Percentiles rank a stretch among this genome's conserved stretches.
These are phyloP conservation scores for Oreochromis tanganicae DNA, from an alignment of 2,113 vertebrate species.

Conservation along the genomic window DNA sequence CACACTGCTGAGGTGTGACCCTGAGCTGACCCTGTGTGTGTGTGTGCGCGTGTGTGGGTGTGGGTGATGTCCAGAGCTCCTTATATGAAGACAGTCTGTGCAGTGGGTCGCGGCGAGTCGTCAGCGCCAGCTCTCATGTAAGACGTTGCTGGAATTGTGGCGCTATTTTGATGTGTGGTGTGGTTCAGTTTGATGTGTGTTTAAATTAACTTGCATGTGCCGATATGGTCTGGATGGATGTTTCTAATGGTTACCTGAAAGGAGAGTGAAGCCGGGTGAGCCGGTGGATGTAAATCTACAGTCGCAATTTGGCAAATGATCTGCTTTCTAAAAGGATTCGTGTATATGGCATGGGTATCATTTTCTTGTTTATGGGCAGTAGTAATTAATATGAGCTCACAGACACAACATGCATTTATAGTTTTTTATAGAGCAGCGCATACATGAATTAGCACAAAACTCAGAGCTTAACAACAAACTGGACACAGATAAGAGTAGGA, in stretches of 20 bases:
- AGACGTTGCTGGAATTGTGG: slow-evolving; percentile 50
- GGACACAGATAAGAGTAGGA: neutral
- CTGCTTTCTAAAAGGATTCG: neutral
- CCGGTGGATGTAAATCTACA: neutral
- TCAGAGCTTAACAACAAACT: neutral
- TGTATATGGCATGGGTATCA: neutral
- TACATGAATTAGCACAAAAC: neutral
- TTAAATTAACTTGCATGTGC: neutral
- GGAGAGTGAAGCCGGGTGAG: neutral
- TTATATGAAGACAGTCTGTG: slow-evolving; percentile 74
- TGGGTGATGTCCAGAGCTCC: slow-evolving; percentile 66
- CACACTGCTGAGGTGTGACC: neutral
- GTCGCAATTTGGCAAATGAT: neutral
- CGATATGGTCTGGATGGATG: neutral
- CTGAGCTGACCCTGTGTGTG: neutral
- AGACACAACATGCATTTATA: neutral
- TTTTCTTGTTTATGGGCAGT: neutral
- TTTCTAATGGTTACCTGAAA: neutral
- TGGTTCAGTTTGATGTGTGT: neutral
- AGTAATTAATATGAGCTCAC: neutral
- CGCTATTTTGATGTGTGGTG: neutral
- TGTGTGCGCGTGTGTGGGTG: neutral
- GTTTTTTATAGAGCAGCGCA: accelerated
- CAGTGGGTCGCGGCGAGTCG: slow-evolving; percentile 64
- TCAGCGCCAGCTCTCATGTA: slow-evolving; percentile 72